Evolutionary conservation across 2,797 vertebrate genomes (phyloP), one percentile per base, ranked within the genome.

Genomic region (Mus spretus): DNA sequence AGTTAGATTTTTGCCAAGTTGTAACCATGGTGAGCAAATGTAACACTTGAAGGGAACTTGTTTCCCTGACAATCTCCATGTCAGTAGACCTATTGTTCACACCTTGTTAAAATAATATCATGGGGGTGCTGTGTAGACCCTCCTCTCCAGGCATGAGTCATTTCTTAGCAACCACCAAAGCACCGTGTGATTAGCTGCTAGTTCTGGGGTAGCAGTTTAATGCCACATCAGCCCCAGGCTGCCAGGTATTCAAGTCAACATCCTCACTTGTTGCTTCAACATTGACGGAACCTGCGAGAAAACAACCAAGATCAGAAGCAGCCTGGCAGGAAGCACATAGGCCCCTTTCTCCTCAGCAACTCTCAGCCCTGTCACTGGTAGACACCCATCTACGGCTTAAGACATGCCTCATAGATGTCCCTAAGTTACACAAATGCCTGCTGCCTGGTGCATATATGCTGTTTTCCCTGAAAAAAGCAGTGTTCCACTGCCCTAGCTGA

Each of bases 181-280:
- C 1, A 8, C 6, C 15, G 0, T 0, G 8, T 17, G 26, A 28
- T 0, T 2, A 1, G 19, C 15, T 0, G 17, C 57, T 26, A 15
- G 31, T 20, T 19, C 57, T 6, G 37, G 40, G 4, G 31, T 3
- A 47, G 80, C 74, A 7, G 20, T 37, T 77, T 20, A 37, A 3
- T 0, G 2, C 24, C 11, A 2, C 2, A 0, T 7, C 2, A 6
- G 37, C 1, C 0, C 0, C 0, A 3, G 26, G 0, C 5, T 19
- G 9, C n/a, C 28, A 1, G 34, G 24, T 0, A 26, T 5, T 14
- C 47, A 0, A 0, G 0, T 2, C 3, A 10, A 11, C 12, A 14
- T 6, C 17, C 57, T 15, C 13, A 24, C 44, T 47, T 65, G 40
- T 9, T 4, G 4, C 67, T 28, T 70, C 61, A 6, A 31, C 22